Percentiles rank a stretch among this genome's conserved stretches.
Conservation (phyloP, 2,113 vertebrate genomes). For the Cercocebus atys region DNA sequence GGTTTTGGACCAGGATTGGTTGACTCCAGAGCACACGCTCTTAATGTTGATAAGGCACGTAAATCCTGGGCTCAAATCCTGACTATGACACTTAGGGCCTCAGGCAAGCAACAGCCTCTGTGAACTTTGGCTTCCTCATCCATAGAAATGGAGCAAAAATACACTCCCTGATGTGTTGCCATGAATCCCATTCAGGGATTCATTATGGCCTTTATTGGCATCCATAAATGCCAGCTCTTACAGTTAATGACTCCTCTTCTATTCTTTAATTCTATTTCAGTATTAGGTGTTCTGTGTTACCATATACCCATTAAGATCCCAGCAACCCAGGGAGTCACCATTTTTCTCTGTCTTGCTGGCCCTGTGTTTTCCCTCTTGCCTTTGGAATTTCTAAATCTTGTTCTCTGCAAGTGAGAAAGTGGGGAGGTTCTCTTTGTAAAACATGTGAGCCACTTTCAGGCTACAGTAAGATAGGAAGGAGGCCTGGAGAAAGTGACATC, state of each 20-base stretch:
- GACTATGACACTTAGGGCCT: background rate
- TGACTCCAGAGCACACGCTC: background rate
- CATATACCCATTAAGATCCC: background rate
- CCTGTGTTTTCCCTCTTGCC: slow-evolving; percentile 41
- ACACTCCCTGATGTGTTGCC: background rate
- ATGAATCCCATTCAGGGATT: no score
- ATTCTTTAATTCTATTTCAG: slow-evolving; percentile 48
- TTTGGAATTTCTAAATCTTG: slow-evolving; percentile 63
- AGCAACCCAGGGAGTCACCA: slow-evolving; percentile 31
- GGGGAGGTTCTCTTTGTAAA: slow-evolving; percentile 13
- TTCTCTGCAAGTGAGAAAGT: slow-evolving; percentile 54
- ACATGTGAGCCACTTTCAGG: slow-evolving; percentile 48
- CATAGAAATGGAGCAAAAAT: background rate
- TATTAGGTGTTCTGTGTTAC: slow-evolving; percentile 3
- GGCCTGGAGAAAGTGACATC: background rate
- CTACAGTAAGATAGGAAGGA: background rate
- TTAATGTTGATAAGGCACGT: background rate
- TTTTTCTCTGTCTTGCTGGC: slow-evolving; percentile 51
- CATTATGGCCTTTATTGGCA: background rate
- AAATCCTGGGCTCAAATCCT: background rate
- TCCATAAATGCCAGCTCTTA: background rate
- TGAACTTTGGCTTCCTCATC: background rate
- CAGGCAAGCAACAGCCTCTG: background rate
- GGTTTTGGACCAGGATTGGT: background rate
- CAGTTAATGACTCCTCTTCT: background rate